phyloP scores from a whole-genome alignment of 2,113 vertebrate genomes.

The Phasianus colchicus region DNA sequence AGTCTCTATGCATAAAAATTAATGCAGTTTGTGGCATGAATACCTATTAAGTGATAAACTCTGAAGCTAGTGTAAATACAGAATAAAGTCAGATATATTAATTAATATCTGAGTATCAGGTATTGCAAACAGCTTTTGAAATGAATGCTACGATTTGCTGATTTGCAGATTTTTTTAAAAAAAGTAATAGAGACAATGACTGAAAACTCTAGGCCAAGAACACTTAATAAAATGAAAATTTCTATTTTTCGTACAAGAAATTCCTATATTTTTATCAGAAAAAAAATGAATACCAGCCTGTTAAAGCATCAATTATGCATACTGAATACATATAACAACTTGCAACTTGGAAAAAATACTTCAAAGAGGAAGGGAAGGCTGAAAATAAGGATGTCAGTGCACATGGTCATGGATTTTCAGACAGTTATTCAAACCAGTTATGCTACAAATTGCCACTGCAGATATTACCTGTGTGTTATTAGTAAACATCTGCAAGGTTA shows the following conservation, averaged over 20 bases:
- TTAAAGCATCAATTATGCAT: neutral
- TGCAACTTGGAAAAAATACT: neutral
- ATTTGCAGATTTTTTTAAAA: neutral
- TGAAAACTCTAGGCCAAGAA: neutral
- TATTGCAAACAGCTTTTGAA: neutral
- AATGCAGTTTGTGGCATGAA: neutral
- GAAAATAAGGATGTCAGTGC: slow-evolving; percentile 1
- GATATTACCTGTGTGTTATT: neutral
- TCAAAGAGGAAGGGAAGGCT: neutral
- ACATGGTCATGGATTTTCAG: slow-evolving; percentile 35
- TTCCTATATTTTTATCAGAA: neutral
- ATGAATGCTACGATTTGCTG: neutral
- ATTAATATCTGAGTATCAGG: neutral
- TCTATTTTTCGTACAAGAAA: neutral
- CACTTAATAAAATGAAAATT: neutral
- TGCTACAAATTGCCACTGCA: neutral
- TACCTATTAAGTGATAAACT: neutral
- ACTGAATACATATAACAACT: neutral
- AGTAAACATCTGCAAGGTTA: slow-evolving; percentile 10
- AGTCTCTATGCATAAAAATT: neutral
- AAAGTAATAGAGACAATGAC: neutral
- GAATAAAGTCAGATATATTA: neutral
- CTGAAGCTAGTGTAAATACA: neutral
- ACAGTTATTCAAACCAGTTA: slow-evolving; percentile 10
- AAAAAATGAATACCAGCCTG: neutral